Evolutionary conservation across 2,888 invertebrate genomes (phyloP).

Genomic region (Capitulum mitella): DNA sequence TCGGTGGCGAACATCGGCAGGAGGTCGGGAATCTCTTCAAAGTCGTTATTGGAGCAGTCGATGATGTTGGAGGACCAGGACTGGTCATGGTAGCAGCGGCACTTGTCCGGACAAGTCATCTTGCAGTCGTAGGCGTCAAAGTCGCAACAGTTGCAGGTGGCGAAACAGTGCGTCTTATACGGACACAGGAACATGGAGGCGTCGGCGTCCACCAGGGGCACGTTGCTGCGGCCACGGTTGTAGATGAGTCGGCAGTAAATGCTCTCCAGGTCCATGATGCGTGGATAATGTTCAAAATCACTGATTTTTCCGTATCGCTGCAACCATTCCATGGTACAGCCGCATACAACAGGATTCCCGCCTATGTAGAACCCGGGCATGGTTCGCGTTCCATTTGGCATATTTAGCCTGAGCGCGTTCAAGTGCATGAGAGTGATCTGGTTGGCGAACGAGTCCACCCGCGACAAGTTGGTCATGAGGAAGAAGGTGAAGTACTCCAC

Average conservation of each 20-base stretch:
- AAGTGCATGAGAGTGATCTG: conserved; percentile 54
- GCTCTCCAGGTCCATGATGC: conserved; percentile 71
- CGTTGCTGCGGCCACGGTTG: conserved; percentile 63
- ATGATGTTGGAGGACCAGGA: conserved; percentile 79
- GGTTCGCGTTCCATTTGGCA: conserved; percentile 60
- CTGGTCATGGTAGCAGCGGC: conserved; percentile 81
- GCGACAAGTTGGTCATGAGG: conserved; percentile 73
- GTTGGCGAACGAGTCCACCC: conserved; percentile 73
- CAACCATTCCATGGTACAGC: conserved; percentile 86
- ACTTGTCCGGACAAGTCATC: conserved; percentile 80
- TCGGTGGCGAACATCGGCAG: conserved; percentile 89
- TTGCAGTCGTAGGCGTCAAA: conserved; percentile 88
- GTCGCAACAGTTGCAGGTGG: conserved; percentile 80
- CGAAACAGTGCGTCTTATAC: conserved; percentile 76
- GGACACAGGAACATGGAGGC: conserved; percentile 76
- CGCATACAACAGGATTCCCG: conserved; percentile 77
- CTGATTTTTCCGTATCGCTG: conserved; percentile 76
- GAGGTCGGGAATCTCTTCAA: conserved; percentile 57
- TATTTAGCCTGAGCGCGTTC: conserved; percentile 49
- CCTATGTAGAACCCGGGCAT: conserved; percentile 76
- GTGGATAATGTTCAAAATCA: conserved; percentile 68
- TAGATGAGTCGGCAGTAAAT: conserved; percentile 74
- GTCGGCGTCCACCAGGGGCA: conserved; percentile 67
- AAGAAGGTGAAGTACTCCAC: conserved; percentile 81
- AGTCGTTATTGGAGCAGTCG: conserved; percentile 59